phyloP scores from a whole-genome alignment of 1,140 invertebrate genomes.

The Triops cancriformis region DNA sequence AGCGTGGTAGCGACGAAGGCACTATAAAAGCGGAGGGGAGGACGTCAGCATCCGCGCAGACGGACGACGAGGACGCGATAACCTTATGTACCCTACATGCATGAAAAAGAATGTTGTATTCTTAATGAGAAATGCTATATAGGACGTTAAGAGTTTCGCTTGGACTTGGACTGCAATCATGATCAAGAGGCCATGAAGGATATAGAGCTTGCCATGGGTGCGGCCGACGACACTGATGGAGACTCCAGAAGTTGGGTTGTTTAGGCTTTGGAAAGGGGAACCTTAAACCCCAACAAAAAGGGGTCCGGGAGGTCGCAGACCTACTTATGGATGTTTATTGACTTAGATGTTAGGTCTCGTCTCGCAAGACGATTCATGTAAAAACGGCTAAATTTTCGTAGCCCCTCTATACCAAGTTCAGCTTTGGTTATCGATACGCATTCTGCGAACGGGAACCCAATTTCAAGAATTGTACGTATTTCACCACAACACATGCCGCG shows the following conservation, averaged over 20 bases:
- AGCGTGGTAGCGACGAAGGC: not conserved
- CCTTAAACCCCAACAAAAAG: not conserved
- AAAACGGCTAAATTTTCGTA: slow-evolving; percentile 1
- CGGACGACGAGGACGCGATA: slow-evolving; percentile 3
- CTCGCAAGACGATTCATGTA: slow-evolving; percentile 9
- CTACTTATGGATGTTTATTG: slow-evolving; percentile 14
- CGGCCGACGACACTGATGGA: slow-evolving; percentile 8
- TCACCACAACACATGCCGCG: not conserved
- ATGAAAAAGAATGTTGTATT: slow-evolving; percentile 11
- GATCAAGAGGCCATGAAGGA: slow-evolving; percentile 12
- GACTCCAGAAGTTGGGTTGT: slow-evolving; percentile 12
- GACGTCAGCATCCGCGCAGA: slow-evolving; percentile 1
- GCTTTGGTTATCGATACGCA: not conserved
- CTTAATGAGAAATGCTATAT: slow-evolving; percentile 10
- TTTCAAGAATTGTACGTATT: not conserved
- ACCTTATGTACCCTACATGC: not conserved
- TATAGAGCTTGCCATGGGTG: not conserved
- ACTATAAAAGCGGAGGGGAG: not conserved
- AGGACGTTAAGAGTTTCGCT: not conserved
- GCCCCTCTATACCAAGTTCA: not conserved
- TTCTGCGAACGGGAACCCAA: not conserved
- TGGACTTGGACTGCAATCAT: slow-evolving; percentile 8
- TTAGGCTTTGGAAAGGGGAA: slow-evolving; percentile 10
- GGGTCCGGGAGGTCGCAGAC: slow-evolving; percentile 11
- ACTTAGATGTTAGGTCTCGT: slow-evolving; percentile 13